Evolutionary conservation across 2,797 vertebrate genomes (phyloP), one percentile per base, ranked within the genome.

Genomic region (Enoplosus armatus): DNA sequence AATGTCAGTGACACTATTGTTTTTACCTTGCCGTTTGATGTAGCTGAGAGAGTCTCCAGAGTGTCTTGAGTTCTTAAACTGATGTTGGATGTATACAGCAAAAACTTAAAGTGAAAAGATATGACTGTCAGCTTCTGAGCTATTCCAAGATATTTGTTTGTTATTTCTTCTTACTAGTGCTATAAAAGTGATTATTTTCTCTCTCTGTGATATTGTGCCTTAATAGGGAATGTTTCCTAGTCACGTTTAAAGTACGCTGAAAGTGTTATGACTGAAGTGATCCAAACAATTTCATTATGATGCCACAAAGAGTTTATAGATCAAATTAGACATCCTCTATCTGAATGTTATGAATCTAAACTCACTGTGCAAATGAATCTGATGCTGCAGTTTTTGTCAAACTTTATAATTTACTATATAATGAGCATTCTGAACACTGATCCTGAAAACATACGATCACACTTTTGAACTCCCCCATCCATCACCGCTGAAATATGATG

Each of bases 21-120:
- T 93, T 94, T 93, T 92, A 90, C 87, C 80, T 86, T 87, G 77
- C 81, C 65, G 89, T 96, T 95, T 95, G 95, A 96, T 95, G 95
- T 95, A 81, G 87, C 90, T 80, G 88, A 90, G 89, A 91, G 90
- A 93, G 85, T 89, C 92, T 94, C 90, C 80, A 61, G 90, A 92
- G 93, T 87, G 87, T 64, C 83, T 90, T 72, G 78, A 89, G 83
- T 92, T 93, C 82, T 87, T 87, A 92, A 92, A 89, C 84, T 91
- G 90, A 90, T 90, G 82, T 90, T 84, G 84, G 90, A 93, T 75
- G 86, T 85, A 85, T 82, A 90, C 83, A 86, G 89, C 81, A 84
- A 81, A 89, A 90, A 89, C 90, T 90, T 93, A 77, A 92, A 92
- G 81, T 69, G 77, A 81, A 89, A 82, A 86, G 81, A 91, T 78